A percentile compares a stretch with the other conserved stretches of the same genome.
These are phyloP conservation scores for Rhopalosiphum padi DNA, from an alignment of 1,140 invertebrate genomes.

Conservation along the genomic window DNA sequence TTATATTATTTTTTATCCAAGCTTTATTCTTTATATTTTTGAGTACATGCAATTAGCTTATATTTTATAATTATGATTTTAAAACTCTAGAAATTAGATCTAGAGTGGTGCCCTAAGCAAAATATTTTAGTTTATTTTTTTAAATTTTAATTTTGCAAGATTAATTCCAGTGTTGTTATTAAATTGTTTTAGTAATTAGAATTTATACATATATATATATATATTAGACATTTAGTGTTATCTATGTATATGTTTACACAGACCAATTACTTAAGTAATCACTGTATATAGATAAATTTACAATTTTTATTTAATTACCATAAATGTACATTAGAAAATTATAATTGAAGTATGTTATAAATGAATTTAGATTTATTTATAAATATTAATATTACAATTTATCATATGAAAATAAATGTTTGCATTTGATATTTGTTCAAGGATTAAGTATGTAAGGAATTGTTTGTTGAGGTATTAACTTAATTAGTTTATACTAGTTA, in stretches of 20 bases:
- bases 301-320: neutral
- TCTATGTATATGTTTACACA: neutral
- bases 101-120: neutral
- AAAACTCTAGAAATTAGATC: neutral
- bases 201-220: neutral
- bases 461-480: neutral
- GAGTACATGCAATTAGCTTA: neutral
- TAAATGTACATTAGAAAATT: neutral
- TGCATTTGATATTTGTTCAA: neutral
- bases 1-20: conserved; percentile 4
- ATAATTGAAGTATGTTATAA: neutral
- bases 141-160: conserved; percentile 16
- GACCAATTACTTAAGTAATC: neutral
- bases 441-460: neutral
- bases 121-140: neutral
- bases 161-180: neutral
- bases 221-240: neutral
- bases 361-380: neutral
- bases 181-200: conserved; percentile 11
- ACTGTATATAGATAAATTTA: conserved; percentile 30
- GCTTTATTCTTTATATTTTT: neutral
- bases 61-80: conserved; percentile 5
- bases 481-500: neutral
- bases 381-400: neutral
- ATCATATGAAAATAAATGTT: neutral